These are phyloP conservation scores for Plebejus melissa DNA, from an alignment of 2,888 invertebrate species.

Conservation along the genomic window DNA sequence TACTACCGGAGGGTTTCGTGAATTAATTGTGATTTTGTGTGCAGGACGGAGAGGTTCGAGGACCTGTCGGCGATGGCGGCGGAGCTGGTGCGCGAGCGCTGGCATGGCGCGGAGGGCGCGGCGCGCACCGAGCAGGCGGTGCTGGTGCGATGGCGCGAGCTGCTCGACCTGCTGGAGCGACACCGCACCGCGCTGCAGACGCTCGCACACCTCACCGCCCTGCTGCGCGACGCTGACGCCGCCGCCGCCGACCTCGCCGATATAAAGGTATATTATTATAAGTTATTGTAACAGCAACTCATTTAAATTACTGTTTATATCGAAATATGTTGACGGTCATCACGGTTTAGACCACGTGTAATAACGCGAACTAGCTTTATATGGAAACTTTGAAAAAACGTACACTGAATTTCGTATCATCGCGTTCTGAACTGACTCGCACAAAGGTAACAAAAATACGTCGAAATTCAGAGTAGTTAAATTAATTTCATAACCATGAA, in stretches of 20 bases:
- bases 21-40: not conserved
- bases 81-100: constrained; percentile 94
- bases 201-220: constrained; percentile 91
- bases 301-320: too few relatives aligned
- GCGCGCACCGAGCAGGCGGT: constrained; percentile 85
- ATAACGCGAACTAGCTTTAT: too few relatives aligned
- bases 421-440: too few relatives aligned
- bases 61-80: constrained; percentile 96
- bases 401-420: too few relatives aligned
- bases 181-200: constrained; percentile 86
- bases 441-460: too few relatives aligned
- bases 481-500: too few relatives aligned
- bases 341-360: too few relatives aligned
- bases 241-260: constrained; percentile 90
- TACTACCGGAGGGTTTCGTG: too few relatives aligned
- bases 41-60: constrained; percentile 93
- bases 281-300: too few relatives aligned
- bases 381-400: too few relatives aligned
- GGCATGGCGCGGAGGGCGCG: constrained; percentile 92
- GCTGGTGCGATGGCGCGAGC: constrained; percentile 90
- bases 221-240: constrained; percentile 95
- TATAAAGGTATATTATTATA: constrained; percentile 80
- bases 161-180: constrained; percentile 90
- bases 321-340: too few relatives aligned
- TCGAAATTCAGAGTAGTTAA: too few relatives aligned